These are phyloP conservation scores for Athetis lepigone DNA, from an alignment of 2,888 invertebrate species.

Conservation along the genomic window DNA sequence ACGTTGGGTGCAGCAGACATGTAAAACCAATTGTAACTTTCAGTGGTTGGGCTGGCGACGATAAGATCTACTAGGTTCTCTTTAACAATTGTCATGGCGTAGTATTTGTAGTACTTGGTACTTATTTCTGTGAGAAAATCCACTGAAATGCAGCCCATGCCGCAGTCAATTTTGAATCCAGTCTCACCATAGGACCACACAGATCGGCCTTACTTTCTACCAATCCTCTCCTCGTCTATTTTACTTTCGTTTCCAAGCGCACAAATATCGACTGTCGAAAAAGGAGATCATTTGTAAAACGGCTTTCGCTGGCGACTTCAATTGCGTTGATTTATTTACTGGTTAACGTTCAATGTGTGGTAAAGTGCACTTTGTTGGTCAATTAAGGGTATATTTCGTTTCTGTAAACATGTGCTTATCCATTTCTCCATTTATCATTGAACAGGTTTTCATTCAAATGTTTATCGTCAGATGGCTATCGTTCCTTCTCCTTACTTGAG, in stretches of 20 bases:
- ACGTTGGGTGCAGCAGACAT: not conserved
- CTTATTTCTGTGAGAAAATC: not conserved
- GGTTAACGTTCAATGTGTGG: slow-evolving; percentile 51
- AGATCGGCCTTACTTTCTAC: slow-evolving; percentile 47
- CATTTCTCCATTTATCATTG: slow-evolving; percentile 38
- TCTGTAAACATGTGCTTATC: slow-evolving; percentile 25
- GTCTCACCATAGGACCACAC: slow-evolving; percentile 17
- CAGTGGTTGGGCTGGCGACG: not conserved
- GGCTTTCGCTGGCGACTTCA: slow-evolving; percentile 56
- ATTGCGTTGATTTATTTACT: slow-evolving; percentile 59
- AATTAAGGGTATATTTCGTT: slow-evolving; percentile 45
- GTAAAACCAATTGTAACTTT: too few relatives aligned
- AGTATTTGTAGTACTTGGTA: not conserved
- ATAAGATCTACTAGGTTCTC: not conserved
- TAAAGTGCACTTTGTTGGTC: slow-evolving; percentile 35
- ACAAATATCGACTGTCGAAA: slow-evolving; percentile 56
- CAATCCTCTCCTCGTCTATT: slow-evolving; percentile 41
- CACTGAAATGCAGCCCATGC: not conserved
- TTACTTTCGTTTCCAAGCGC: slow-evolving; percentile 50
- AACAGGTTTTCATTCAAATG: slow-evolving; percentile 35
- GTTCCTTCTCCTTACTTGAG: slow-evolving; percentile 21
- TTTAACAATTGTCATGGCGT: not conserved
- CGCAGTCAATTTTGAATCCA: not conserved
- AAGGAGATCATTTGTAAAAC: slow-evolving; percentile 65
- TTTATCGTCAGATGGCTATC: slow-evolving; percentile 20